Base-by-base conservation (phyloP, 2,113 vertebrate genomes). In the Tupaia tana region DNA sequence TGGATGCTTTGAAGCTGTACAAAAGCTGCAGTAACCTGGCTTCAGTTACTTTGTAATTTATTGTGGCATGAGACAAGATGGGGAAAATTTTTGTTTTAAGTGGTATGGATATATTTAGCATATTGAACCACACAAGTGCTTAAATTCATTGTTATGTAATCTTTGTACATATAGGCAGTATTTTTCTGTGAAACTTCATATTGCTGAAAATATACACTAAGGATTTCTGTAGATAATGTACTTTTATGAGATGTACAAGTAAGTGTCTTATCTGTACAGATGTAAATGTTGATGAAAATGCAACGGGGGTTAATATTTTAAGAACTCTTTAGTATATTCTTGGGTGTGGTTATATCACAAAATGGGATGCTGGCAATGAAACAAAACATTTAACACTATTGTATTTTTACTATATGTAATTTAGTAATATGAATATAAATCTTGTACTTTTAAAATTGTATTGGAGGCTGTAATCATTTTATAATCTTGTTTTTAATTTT, bases 91-190 rank as follows among this genome's bases (percentile, higher is more conserved):
- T 96, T 97, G 97, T 97, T 97, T 95, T 97, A 97, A 97, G 97
- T 98, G 98, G 98, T 95, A 98, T 98, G 98, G 98, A 98, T 97
- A 98, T 97, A 91, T 95, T 98, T 98, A 98, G 98, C 94, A 97
- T 98, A 95, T 29, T 97, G 98, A 98, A 97, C 98, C 99, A 99
- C 98, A 97, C 98, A 99, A 99, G 99, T 99, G 99, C 99, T 99
- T 99, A 95, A 95, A 98, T 98, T 99, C 98, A 98, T 98, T 98
- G 98, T 98, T 99, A 99, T 99, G 99, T 99, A 99, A 99, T 99
- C 99, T 99, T 99, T 99, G 99, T 99, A 99, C 99, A 99, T 99
- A 99, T 96, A 99, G 86, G 99, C 99, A 98, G 99, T 99, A 98
- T 99, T 99, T 98, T 98, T 99, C 98, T 98, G 98, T 98, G 98